Evolutionary conservation across 2,888 invertebrate species (phyloP), one percentile per base, ranked within the genome.

Genomic region (Drosophila kanekoi): DNA sequence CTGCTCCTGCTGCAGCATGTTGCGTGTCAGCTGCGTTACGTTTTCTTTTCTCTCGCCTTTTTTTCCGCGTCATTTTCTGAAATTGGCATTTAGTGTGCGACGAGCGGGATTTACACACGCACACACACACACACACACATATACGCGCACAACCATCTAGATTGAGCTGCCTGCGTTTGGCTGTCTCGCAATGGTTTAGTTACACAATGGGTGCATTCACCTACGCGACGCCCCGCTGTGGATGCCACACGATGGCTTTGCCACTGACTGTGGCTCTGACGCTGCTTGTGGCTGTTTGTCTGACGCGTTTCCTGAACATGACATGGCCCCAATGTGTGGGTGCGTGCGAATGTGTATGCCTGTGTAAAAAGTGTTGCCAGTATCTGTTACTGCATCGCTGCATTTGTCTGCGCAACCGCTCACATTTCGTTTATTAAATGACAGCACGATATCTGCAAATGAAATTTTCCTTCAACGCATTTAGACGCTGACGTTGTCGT

Each of bases 361-460:
- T 82, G 75, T 70, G 87, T 65, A 72, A 81, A 84, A 85, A 85
- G 85, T 89, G 89, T 86, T 86, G 89, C 72, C 75, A 84, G 87
- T 86, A 87, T 89, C 85, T 81, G 79, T 85, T 87, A 85, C 89
- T 85, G 89, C 89, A 83, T 83, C 87, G 87, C 63, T 85, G 88
- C 76, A 76, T 89, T 79, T 79, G 86, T 85, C 76, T 75, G 59
- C 54, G 58, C 14, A 67, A 77, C 67, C 80, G 80, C 85, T 87
- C 87, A 79, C 87, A 89, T 89, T 89, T 86, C 89, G 89, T 86
- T 89, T 90, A 89, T 90, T 90, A 90, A 90, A 90, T 91, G 91
- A 89, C 91, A 90, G 91, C 88, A 90, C 84, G 90, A 91, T 91
- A 91, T 91, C 91, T 91, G 88, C 91, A 89, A 90, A 91, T 91